A percentile compares a stretch with the other conserved stretches of the same genome.
Evolutionary conservation across 2,888 invertebrate species (phyloP).

Genomic region (Habrosyne pyritoides): DNA sequence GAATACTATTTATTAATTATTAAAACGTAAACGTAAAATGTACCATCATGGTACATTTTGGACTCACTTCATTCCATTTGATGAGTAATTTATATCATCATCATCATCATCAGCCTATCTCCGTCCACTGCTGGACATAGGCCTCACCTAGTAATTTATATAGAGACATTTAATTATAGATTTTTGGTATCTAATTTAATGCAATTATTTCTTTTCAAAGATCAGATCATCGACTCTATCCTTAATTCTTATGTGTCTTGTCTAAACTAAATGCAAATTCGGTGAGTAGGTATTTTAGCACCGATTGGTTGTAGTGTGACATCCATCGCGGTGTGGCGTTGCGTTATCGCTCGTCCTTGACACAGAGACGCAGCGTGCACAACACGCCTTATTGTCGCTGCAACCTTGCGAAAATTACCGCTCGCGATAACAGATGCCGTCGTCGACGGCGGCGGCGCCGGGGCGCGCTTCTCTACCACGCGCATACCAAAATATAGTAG

Average conservation of each 20-base stretch:
- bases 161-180: too few relatives aligned
- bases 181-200: too few relatives aligned
- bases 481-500: constrained; percentile 46
- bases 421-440: constrained; percentile 65
- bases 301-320: constrained; percentile 47
- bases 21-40: too few relatives aligned
- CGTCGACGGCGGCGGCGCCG: constrained; percentile 40
- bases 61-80: too few relatives aligned
- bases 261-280: not conserved
- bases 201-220: not conserved
- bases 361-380: constrained; percentile 79
- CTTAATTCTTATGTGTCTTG: not conserved
- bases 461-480: constrained; percentile 44
- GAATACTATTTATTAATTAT: too few relatives aligned
- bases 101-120: too few relatives aligned
- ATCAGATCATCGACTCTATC: not conserved
- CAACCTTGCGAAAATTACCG: constrained; percentile 80
- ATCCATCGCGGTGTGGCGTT: constrained; percentile 56
- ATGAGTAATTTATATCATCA: too few relatives aligned
- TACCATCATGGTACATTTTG: too few relatives aligned
- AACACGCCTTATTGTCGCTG: constrained; percentile 76
- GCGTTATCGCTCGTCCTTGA: constrained; percentile 81
- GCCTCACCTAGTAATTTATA: too few relatives aligned
- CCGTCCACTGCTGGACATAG: too few relatives aligned
- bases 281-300: constrained; percentile 13